phyloP scores from a whole-genome alignment of 2,888 invertebrate species.

The Amphiduros pacificus region DNA sequence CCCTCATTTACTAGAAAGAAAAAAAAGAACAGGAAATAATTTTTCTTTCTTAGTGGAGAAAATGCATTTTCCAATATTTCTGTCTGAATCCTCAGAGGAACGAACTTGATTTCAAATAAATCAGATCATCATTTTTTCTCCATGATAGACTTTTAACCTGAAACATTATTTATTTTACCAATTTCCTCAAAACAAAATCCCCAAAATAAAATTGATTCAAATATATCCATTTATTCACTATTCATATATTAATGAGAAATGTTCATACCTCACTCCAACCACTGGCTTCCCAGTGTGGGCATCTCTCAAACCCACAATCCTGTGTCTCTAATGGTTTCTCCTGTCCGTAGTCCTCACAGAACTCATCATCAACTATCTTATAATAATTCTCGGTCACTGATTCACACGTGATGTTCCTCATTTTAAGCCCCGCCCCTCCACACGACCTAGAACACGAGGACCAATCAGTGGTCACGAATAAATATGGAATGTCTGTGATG shows the following conservation, averaged over 20 bases:
- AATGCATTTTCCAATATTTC: no score
- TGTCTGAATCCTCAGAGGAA: no score
- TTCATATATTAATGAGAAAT: background rate
- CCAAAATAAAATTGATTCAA: background rate
- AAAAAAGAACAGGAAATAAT: no score
- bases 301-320: slow-evolving; percentile 81
- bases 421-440: slow-evolving; percentile 77
- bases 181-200: background rate
- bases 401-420: slow-evolving; percentile 69
- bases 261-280: slow-evolving; percentile 87
- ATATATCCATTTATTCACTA: background rate
- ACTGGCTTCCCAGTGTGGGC: slow-evolving; percentile 87
- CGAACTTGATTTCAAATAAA: no score
- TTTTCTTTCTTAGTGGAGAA: no score
- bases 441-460: slow-evolving; percentile 83
- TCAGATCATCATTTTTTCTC: background rate
- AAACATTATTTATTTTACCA: background rate
- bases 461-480: slow-evolving; percentile 69
- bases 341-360: slow-evolving; percentile 18
- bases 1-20: no score
- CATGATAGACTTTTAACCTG: background rate
- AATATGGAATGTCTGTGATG: slow-evolving; percentile 16
- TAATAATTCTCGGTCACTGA: slow-evolving; percentile 70
- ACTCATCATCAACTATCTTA: slow-evolving; percentile 59
- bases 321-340: slow-evolving; percentile 74